Base-by-base conservation (phyloP, 2,888 invertebrate genomes). In the Chironomus riparius region DNA sequence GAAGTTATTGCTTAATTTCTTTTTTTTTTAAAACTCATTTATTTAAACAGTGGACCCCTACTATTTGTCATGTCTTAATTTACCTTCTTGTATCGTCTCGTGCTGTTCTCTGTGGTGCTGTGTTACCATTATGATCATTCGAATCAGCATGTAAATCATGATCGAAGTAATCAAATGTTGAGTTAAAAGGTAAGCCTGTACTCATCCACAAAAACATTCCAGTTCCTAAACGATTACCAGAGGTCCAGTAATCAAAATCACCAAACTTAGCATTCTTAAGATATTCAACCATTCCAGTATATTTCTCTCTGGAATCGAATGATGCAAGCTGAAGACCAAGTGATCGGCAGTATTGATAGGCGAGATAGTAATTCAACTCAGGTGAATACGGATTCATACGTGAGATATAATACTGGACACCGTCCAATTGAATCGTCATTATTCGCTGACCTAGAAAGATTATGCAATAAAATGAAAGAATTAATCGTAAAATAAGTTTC, bases 181-280 rank as follows among this genome's bases (percentile, higher is more conserved):
- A 91, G 83, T 94, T 94, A 85, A 94, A 93, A 48, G 93, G 93
- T 77, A 93, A 84, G 13, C 94, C 94, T 48, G 93, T 92, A 82
- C 93, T 93, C 93, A 94, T 93, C 94, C 94, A 94, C 77, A 94
- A 85, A 83, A 92, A 91, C 92, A 93, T 93, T 81, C 92, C 92
- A 15, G 93, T 93, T 48, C 94, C 94, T 77, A 94, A 86, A 80
- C 92, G 90, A 84, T 94, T 94, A 77, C 94, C 94, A 77, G 93
- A 93, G 80, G 93, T 93, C 94, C 94, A 94, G 84, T 93, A 94
- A 82, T 93, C 93, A 80, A 91, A 92, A 81, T 92, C 91, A 79
- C 90, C 90, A 83, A 92, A 92, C 4, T 93, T 93, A 81, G 92
- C 92, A 85, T 93, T 93, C 80, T 88, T 90, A 77, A 94, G 86